Percentiles rank a stretch among this genome's conserved stretches.
Evolutionary conservation across 2,888 invertebrate species (phyloP).

Genomic region (Globia sparganii): DNA sequence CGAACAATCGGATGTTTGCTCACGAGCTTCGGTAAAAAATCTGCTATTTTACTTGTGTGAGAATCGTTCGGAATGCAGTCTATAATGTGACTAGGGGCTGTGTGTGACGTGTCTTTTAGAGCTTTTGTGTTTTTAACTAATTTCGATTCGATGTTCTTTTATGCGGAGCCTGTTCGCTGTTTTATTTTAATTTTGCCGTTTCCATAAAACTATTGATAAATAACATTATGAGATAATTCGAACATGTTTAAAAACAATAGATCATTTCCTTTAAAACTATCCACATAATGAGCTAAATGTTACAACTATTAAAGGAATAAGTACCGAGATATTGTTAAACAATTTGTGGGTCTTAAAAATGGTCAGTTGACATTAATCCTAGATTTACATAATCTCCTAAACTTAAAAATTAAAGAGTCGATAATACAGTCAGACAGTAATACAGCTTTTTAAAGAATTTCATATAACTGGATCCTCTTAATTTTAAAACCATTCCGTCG

Average conservation of each 20-base stretch:
- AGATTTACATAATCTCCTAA: neutral
- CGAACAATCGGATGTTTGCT: constrained; percentile 64
- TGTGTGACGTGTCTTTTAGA: constrained; percentile 41
- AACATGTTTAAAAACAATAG: neutral
- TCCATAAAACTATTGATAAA: neutral
- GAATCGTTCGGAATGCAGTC: constrained; percentile 39
- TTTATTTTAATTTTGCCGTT: constrained; percentile 10
- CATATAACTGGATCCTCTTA: constrained; percentile 23
- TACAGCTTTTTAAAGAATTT: neutral
- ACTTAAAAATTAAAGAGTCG: neutral
- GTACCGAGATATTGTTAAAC: neutral
- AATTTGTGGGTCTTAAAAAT: neutral
- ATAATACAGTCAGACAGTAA: no score
- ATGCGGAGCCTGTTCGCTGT: neutral
- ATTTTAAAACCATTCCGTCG: constrained; percentile 49
- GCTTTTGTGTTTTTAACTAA: constrained; percentile 33
- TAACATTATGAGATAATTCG: neutral
- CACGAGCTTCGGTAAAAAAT: constrained; percentile 53
- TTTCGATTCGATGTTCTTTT: constrained; percentile 33
- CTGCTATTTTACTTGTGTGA: constrained; percentile 56
- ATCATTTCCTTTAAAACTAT: neutral
- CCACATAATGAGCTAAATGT: neutral
- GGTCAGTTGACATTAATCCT: no score
- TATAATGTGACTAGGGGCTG: constrained; percentile 35
- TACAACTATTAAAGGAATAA: neutral